These are phyloP conservation scores for Diploptera punctata DNA, from an alignment of 2,888 invertebrate genomes.

Conservation along the genomic window DNA sequence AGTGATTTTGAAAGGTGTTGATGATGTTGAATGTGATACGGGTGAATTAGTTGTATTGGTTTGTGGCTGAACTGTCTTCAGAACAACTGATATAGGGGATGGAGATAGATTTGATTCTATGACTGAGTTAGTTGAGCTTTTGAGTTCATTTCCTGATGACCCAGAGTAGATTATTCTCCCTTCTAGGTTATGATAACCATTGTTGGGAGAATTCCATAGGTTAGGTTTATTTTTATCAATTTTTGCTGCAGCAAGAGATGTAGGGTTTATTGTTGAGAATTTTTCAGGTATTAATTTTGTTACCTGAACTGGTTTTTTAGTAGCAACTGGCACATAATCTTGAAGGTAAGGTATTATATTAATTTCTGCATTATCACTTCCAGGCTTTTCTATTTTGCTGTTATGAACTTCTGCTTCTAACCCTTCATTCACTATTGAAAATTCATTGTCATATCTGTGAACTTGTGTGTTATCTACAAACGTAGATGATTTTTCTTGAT, in stretches of 20 bases:
- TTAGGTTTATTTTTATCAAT: conserved; percentile 28
- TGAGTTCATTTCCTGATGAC: background rate
- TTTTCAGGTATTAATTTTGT: conserved; percentile 48
- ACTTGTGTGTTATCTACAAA: background rate
- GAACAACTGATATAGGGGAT: conserved; percentile 36
- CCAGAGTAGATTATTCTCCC: conserved; percentile 29
- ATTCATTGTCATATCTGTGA: background rate
- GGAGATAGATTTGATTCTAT: conserved; percentile 13
- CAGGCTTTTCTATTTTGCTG: conserved; percentile 10
- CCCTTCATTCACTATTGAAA: background rate
- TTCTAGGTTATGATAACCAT: conserved; percentile 9
- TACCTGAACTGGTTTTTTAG: conserved; percentile 49
- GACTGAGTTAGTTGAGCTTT: background rate
- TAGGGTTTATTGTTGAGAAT: background rate
- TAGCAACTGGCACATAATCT: conserved; percentile 56
- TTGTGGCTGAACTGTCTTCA: conserved; percentile 34
- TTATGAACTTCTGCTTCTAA: conserved; percentile 29
- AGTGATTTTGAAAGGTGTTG: conserved; percentile 26
- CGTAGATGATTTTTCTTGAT: conserved; percentile 28
- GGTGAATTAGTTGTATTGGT: conserved; percentile 10
- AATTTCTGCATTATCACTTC: conserved; percentile 50
- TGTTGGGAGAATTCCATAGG: background rate
- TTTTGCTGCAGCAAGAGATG: conserved; percentile 12
- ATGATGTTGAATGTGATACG: background rate
- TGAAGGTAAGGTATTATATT: conserved; percentile 58